Percentiles rank a stretch among this genome's conserved stretches.
phyloP scores from a whole-genome alignment of 2,113 vertebrate genomes.

The Corythornis madagascariensis region DNA sequence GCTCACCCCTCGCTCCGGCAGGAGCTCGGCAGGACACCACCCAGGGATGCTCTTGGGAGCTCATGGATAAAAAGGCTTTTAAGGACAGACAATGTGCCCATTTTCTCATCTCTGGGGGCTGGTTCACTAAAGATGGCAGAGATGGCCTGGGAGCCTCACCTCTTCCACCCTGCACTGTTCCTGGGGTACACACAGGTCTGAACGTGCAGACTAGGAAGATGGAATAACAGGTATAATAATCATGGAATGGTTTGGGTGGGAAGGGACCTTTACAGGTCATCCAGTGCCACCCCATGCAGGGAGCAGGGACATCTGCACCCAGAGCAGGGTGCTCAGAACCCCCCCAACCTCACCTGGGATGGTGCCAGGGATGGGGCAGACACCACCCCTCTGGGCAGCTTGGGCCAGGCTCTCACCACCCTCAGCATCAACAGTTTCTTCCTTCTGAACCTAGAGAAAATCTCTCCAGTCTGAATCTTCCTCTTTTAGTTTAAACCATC shows the following conservation, averaged over 20 bases:
- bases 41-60: neutral
- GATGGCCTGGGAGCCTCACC: neutral
- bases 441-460: neutral
- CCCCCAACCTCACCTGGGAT: too few species aligned
- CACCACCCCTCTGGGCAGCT: too few species aligned
- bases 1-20: neutral
- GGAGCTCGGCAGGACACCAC: neutral
- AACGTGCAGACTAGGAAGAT: neutral
- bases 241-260: neutral
- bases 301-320: too few species aligned
- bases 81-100: neutral
- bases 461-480: neutral
- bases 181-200: neutral
- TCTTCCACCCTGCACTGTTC: neutral
- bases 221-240: slow-evolving; percentile 8
- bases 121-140: neutral
- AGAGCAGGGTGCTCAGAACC: too few species aligned
- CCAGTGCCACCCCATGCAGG: too few species aligned
- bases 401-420: too few species aligned
- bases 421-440: neutral
- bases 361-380: too few species aligned
- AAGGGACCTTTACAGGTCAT: neutral
- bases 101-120: neutral
- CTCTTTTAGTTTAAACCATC: neutral
- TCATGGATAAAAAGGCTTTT: neutral